Evolutionary conservation across 2,888 invertebrate species (phyloP), one percentile per base, ranked within the genome.

Genomic region (Coecobrya sp.): DNA sequence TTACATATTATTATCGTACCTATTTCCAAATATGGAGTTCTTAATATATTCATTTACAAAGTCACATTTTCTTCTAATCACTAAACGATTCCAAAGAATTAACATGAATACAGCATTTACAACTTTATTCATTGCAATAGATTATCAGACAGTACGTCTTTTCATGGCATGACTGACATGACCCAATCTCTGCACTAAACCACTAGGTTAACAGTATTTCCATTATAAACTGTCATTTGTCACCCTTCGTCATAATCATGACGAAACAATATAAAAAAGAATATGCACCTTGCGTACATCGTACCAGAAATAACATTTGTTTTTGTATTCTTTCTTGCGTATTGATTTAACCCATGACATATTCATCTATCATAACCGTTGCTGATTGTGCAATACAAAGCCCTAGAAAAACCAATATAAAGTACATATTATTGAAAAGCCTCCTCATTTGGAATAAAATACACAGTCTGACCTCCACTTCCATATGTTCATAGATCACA

Each of bases 321-420:
- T 49, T 45, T 1, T 13, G 13, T n/a, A 19, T n/a, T 19, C 70
- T 70, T 36, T 70, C 70, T 19, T 19, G 27, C 10, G 27, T 55
- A 59, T 65, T 79, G 79, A 82, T 70, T 65, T 55, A 65, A 42
- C 62, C 27, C 30, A 27, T 82, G 89, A 82, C 89, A 89, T 30
- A 89, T 89, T 89, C 82, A 89, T 81, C 82, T 82, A 89, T 89
- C 89, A 82, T 36, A 55, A 59, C 0, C 11, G 59, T 13, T 73
- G 36, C 19, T 45, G 16, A 79, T 88, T 88, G 22, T 49, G 88
- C 65, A 81, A 88, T 16, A 22, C 27, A 59, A 42, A n/a, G 81
- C 49, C 36, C 7, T 13, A 10, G 7, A 30, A 3, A 25, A 25
- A 16, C 16, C 2, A 68, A 68, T 68, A 68, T 27, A 68, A 42